A percentile compares a stretch with the other conserved stretches of the same genome.
These are phyloP conservation scores for Oxygymnocypris stewartii DNA, from an alignment of 2,113 vertebrate species.

Conservation along the genomic window DNA sequence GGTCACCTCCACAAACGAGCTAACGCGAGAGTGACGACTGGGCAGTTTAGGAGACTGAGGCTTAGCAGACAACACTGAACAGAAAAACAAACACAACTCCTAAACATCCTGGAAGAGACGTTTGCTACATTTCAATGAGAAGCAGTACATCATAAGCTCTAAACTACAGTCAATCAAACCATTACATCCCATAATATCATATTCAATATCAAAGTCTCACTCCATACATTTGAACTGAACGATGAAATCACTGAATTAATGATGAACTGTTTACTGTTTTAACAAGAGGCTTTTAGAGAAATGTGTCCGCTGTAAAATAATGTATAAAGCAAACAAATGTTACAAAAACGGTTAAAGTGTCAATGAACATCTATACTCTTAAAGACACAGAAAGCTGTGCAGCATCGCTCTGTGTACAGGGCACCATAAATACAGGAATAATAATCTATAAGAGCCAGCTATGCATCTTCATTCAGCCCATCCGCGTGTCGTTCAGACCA, in stretches of 20 bases:
- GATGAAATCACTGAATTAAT: too few species aligned
- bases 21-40: conserved; percentile 81
- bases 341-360: not conserved
- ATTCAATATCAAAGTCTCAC: not conserved
- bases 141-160: not conserved
- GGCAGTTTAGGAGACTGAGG: conserved; percentile 87
- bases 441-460: too few species aligned
- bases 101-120: not conserved
- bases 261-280: too few species aligned
- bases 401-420: too few species aligned
- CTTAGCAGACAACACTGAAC: conserved; percentile 88
- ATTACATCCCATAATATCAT: not conserved
- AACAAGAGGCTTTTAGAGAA: too few species aligned
- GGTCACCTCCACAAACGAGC: conserved; percentile 90
- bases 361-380: not conserved
- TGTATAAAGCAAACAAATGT: not conserved
- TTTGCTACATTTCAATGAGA: not conserved
- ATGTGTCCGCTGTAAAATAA: not conserved
- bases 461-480: too few species aligned
- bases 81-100: not conserved
- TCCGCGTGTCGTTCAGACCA: too few species aligned
- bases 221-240: not conserved
- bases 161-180: not conserved
- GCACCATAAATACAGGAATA: too few species aligned
- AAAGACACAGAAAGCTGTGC: too few species aligned